Evolutionary conservation across 1,140 invertebrate genomes (phyloP).

Genomic region (Magallana ariakensis): DNA sequence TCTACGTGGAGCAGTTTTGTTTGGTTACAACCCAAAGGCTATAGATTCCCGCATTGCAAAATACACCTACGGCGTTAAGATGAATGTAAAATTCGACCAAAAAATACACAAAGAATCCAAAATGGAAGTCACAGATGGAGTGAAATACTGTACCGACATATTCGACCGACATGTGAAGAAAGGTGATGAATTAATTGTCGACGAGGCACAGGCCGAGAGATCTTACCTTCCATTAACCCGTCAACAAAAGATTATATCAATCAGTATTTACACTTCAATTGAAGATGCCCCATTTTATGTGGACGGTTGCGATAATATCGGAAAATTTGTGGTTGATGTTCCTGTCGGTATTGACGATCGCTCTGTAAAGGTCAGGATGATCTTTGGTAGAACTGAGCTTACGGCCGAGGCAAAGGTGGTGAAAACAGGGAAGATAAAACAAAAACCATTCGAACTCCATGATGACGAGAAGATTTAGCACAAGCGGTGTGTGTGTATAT

Average conservation of each 20-base stretch:
- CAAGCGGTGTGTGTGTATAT: too few relatives aligned
- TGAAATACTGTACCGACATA: constrained; percentile 52
- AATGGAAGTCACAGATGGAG: constrained; percentile 35
- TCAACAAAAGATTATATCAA: constrained; percentile 1
- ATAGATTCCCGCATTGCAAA: constrained; percentile 56
- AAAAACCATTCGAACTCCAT: constrained; percentile 56
- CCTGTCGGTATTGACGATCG: constrained; percentile 28
- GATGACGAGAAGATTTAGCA: constrained; percentile 7
- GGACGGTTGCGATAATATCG: constrained; percentile 36
- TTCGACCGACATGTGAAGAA: constrained; percentile 59
- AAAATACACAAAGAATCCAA: constrained; percentile 44
- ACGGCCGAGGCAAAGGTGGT: constrained; percentile 56
- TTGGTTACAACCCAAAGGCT: constrained; percentile 58
- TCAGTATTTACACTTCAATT: constrained; percentile 27
- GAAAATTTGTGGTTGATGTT: constrained; percentile 28
- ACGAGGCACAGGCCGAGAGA: constrained; percentile 45
- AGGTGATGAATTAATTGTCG: constrained; percentile 52
- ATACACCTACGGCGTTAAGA: constrained; percentile 61
- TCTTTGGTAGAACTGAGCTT: constrained; percentile 62
- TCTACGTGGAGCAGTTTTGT: constrained; percentile 63
- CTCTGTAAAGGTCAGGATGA: constrained; percentile 55
- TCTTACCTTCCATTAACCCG: constrained; percentile 32
- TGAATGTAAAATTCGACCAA: constrained; percentile 45
- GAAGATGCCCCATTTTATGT: constrained; percentile 23
- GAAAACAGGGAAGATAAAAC: constrained; percentile 42